Evolutionary conservation across 1,140 invertebrate species (phyloP), one percentile per base, ranked within the genome.

Genomic region (Drosophila pruinosa): DNA sequence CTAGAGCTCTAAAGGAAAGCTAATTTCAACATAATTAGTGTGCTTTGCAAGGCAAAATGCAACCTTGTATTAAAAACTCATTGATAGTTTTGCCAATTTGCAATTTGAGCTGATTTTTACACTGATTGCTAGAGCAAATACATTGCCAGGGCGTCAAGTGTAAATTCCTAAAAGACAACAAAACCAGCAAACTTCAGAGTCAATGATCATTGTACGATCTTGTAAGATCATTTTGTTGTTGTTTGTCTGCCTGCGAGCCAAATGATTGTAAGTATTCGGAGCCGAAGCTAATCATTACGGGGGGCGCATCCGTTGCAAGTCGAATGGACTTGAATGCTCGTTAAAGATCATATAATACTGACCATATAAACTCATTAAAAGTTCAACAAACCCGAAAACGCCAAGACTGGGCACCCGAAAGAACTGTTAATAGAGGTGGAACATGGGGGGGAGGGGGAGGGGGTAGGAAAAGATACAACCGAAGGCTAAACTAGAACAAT

Each of bases 351-450:
- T 22, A 76, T 64, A 76, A 76, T 72, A 41, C 65, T 14, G 65
- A 36, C 63, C 50, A 80, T 75, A 57, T 77, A 82, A 82, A 82
- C 74, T 78, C 78, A 82, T 82, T 82, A 82, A 65, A 56, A 80
- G 78, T 82, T 82, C 78, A 82, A 82, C 78, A 82, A 82, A 82
- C 78, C 72, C 52, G 12, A 73, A 81, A 77, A 53, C 31, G 19
- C 8, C 36, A 26, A 36, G 7, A 38, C 5, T 53, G 31, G 50
- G 56, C 63, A 75, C 72, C 63, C 47, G 38, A 61, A 76, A 76
- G 58, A 72, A 81, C 78, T 64, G 78, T 81, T 76, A 61, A 80
- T 39, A 65, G 28, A 26, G 52, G n/a, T n/a, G n/a, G n/a, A n/a
- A n/a, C 50, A 10, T 1, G 57, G 15, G 14, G n/a, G 31, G 10